These are phyloP conservation scores for Labeo catla DNA, from an alignment of 2,113 vertebrate species.

Conservation along the genomic window DNA sequence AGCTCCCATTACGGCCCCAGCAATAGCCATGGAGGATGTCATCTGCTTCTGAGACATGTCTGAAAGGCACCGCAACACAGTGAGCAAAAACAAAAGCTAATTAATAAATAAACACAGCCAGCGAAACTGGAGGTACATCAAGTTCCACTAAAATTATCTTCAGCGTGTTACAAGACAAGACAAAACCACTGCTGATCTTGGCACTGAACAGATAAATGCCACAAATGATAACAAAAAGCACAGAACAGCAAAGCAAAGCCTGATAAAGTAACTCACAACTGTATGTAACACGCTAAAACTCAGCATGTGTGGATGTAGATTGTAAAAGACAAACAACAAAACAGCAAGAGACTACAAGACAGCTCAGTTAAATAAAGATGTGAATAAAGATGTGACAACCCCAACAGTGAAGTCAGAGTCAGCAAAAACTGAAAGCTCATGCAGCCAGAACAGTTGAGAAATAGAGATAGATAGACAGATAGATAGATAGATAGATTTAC, in stretches of 20 bases:
- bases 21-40: constrained; percentile 87
- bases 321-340: not conserved
- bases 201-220: not conserved
- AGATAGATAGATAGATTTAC: not conserved
- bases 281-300: not conserved
- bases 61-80: constrained; percentile 59
- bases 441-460: not conserved
- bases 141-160: not conserved
- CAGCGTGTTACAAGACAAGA: not conserved
- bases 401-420: not conserved
- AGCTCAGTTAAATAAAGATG: not conserved
- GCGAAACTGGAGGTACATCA: not conserved
- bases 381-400: not conserved
- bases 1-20: constrained; percentile 90
- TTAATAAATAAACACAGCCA: constrained; percentile 29
- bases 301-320: constrained; percentile 8
- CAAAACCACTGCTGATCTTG: not conserved
- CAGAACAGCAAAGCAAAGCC: not conserved
- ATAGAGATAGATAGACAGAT: too few relatives aligned
- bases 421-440: not conserved
- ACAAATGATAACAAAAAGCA: not conserved
- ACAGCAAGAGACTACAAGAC: not conserved
- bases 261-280: not conserved
- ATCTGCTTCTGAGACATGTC: constrained; percentile 78
- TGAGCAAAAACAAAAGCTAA: constrained; percentile 19